Percentiles rank a stretch among this genome's conserved stretches.
These are phyloP conservation scores for Leistus spinibarbis DNA, from an alignment of 2,888 invertebrate species.

Conservation along the genomic window DNA sequence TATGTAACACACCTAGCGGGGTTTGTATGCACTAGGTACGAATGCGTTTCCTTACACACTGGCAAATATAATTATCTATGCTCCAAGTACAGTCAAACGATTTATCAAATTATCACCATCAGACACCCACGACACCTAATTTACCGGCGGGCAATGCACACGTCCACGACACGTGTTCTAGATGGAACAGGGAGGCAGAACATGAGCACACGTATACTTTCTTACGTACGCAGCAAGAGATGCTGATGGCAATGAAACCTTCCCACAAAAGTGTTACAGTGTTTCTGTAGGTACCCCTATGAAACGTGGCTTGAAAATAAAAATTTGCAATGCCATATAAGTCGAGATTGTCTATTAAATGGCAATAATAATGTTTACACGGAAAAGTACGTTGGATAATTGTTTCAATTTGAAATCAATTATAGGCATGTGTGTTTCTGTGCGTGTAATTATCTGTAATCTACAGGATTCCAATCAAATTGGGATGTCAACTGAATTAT, in stretches of 20 bases:
- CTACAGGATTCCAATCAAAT: conserved; percentile 20
- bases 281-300: too few relatives aligned
- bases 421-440: conserved; percentile 7
- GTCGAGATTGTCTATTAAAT: conserved; percentile 28
- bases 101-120: conserved; percentile 29
- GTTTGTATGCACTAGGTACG: background rate
- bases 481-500: conserved; percentile 14
- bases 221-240: background rate
- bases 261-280: too few relatives aligned
- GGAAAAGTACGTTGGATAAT: conserved; percentile 21
- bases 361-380: conserved; percentile 25
- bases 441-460: conserved; percentile 22
- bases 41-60: conserved; percentile 3
- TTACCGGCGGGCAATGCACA: conserved; percentile 4
- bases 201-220: background rate
- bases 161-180: background rate
- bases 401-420: conserved; percentile 28
- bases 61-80: conserved; percentile 27
- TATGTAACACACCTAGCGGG: background rate
- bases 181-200: background rate
- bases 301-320: too few relatives aligned
- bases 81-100: conserved; percentile 8
- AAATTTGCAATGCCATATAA: too few relatives aligned
- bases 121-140: conserved; percentile 17
- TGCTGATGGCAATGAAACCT: conserved; percentile 6